These are phyloP conservation scores for Gnatocerus cornutus DNA, from an alignment of 2,888 invertebrate species.

Conservation along the genomic window DNA sequence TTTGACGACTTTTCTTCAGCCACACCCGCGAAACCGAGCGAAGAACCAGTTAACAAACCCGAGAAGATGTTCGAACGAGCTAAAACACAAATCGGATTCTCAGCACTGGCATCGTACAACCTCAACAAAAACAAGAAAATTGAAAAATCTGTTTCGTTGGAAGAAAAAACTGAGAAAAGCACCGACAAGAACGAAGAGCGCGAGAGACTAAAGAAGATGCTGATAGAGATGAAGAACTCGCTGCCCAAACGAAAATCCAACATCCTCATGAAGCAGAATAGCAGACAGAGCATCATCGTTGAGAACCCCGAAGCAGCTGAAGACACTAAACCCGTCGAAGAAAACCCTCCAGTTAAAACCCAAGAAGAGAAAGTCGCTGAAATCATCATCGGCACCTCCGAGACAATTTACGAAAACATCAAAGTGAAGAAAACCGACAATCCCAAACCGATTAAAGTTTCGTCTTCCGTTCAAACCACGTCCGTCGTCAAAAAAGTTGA, in stretches of 20 bases:
- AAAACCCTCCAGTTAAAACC: conserved; percentile 42
- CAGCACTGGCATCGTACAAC: conserved; percentile 65
- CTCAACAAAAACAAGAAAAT: conserved; percentile 56
- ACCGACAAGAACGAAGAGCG: conserved; percentile 72
- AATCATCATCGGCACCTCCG: conserved; percentile 67
- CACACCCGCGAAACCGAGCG: conserved; percentile 46
- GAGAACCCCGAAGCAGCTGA: conserved; percentile 62
- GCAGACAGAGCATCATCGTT: conserved; percentile 65
- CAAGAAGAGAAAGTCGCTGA: conserved; percentile 65
- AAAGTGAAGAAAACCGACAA: conserved; percentile 67
- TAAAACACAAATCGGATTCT: conserved; percentile 70
- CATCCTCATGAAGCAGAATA: conserved; percentile 61
- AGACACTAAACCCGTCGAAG: conserved; percentile 23
- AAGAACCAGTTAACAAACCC: conserved; percentile 55
- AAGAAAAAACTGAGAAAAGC: conserved; percentile 65
- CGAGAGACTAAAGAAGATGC: conserved; percentile 79
- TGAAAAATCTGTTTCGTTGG: conserved; percentile 55
- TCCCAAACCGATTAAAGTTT: conserved; percentile 72
- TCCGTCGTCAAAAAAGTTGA: conserved; percentile 71
- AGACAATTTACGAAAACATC: conserved; percentile 71
- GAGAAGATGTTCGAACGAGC: conserved; percentile 66
- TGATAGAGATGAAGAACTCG: conserved; percentile 86
- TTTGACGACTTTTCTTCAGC: conserved; percentile 67
- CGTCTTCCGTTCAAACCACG: conserved; percentile 76
- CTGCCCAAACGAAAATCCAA: conserved; percentile 75